A percentile compares a stretch with the other conserved stretches of the same genome.
Conservation (phyloP, 2,797 vertebrate species). For the Acrossocheilus fasciatus region DNA sequence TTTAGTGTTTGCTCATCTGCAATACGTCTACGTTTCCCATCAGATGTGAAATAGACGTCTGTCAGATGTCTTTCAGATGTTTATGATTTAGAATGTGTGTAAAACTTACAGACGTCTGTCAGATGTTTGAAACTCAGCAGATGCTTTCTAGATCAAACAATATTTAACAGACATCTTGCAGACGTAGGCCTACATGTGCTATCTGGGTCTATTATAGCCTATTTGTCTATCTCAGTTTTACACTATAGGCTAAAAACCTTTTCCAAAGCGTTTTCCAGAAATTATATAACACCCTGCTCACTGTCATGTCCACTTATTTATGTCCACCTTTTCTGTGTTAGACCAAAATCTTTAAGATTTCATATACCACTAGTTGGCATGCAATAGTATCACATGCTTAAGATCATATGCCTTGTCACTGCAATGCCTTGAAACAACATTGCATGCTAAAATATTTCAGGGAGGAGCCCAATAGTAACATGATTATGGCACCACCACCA, state of each 20-base stretch:
- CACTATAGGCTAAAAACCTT: not conserved
- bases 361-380: not conserved
- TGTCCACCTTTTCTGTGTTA: not conserved
- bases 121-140: not conserved
- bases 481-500: slow-evolving; percentile 22
- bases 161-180: not conserved
- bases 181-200: no score
- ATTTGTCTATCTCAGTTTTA: not conserved
- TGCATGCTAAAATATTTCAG: not conserved
- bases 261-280: not conserved
- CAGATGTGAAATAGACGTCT: not conserved
- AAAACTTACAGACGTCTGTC: not conserved
- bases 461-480: slow-evolving; percentile 28
- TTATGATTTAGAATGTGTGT: no score
- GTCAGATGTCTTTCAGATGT: no score
- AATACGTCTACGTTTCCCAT: not conserved
- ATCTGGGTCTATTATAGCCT: not conserved
- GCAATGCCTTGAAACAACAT: not conserved
- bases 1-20: not conserved
- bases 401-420: not conserved
- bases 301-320: not conserved
- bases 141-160: not conserved
- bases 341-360: not conserved
- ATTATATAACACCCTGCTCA: not conserved
- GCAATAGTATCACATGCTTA: not conserved